Conservation (phyloP, 2,797 vertebrate genomes). For the Scolopax rusticola region DNA sequence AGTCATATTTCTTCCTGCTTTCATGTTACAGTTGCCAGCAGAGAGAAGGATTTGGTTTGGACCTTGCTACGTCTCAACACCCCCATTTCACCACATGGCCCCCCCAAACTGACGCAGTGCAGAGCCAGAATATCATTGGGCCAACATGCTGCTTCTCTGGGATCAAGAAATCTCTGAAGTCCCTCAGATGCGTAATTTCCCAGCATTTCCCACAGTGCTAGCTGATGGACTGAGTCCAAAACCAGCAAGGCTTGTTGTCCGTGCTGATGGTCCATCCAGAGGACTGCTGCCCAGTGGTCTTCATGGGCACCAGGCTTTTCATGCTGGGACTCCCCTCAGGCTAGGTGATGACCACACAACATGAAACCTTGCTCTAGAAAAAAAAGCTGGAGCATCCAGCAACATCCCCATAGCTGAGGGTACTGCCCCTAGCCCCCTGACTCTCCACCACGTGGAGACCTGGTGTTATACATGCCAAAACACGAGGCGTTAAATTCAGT, state of each 20-base stretch:
- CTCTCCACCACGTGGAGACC: background rate
- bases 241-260: background rate
- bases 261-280: background rate
- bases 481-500: background rate
- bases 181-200: background rate
- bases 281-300: background rate
- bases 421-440: background rate
- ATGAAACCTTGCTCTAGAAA: background rate
- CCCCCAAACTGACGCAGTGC: background rate
- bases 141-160: background rate
- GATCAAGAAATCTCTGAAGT: background rate
- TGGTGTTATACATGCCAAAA: background rate
- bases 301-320: background rate
- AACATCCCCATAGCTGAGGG: fast-evolving
- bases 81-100: background rate
- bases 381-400: background rate
- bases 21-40: background rate
- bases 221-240: background rate
- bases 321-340: background rate
- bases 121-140: background rate
- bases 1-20: background rate
- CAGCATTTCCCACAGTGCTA: background rate
- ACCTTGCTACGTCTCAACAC: background rate
- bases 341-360: background rate
- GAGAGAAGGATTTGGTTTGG: background rate